Percentiles rank a stretch among this genome's conserved stretches.
These are phyloP conservation scores for Formica exsecta DNA, from an alignment of 1,140 invertebrate species.

Conservation along the genomic window DNA sequence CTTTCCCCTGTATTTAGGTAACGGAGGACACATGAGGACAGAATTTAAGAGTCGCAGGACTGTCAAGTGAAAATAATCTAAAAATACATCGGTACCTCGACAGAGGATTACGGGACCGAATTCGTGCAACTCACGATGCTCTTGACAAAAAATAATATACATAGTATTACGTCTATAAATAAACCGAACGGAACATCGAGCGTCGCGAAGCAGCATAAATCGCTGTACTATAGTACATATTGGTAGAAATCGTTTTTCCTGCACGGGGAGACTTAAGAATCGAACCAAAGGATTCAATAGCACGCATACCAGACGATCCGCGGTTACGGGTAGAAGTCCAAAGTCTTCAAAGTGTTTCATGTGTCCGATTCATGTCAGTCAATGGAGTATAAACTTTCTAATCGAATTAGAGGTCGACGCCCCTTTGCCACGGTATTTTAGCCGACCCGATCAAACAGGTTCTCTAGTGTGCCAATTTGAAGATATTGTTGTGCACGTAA, in stretches of 20 bases:
- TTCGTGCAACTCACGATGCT: conserved; percentile 26
- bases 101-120: conserved; percentile 25
- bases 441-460: conserved; percentile 56
- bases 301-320: neutral
- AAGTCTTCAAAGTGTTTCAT: conserved; percentile 55
- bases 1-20: neutral
- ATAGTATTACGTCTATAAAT: conserved; percentile 15
- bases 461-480: conserved; percentile 17
- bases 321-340: conserved; percentile 29
- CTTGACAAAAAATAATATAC: conserved; percentile 4
- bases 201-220: conserved; percentile 3
- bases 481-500: conserved; percentile 20
- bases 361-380: conserved; percentile 20
- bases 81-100: neutral
- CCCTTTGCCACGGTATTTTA: conserved; percentile 55
- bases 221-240: neutral
- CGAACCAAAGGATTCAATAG: neutral
- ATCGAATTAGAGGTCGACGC: conserved; percentile 68
- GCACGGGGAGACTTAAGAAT: neutral
- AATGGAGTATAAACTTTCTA: conserved; percentile 65
- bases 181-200: conserved; percentile 8
- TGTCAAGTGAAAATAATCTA: conserved; percentile 3
- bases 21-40: neutral
- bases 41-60: neutral
- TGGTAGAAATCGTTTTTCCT: conserved; percentile 2